Percentiles rank a stretch among this genome's conserved stretches.
Evolutionary conservation across 2,888 invertebrate genomes (phyloP).

Genomic region (Megalurothrips usitatus): DNA sequence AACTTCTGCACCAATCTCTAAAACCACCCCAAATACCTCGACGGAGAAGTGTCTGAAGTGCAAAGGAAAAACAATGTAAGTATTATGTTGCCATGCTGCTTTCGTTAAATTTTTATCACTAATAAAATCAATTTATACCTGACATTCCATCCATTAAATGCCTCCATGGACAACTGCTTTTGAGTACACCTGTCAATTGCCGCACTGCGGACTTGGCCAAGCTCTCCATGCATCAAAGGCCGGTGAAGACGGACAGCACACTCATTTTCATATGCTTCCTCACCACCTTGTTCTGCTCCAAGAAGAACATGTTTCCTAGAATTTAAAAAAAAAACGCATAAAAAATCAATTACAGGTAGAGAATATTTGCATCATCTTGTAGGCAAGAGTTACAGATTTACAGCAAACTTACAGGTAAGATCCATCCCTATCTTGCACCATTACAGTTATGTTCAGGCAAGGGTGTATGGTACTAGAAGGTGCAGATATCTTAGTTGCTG

Average conservation of each 20-base stretch:
- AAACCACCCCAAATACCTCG: not conserved
- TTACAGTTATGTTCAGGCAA: not conserved
- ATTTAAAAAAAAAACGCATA: not conserved
- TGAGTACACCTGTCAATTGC: not conserved
- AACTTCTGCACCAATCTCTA: not conserved
- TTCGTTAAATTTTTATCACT: too few species aligned
- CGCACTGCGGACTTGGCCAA: not conserved
- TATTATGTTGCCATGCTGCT: not conserved
- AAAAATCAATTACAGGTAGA: not conserved
- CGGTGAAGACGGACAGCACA: not conserved
- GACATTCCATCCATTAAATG: not conserved
- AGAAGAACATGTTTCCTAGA: not conserved
- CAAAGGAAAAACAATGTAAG: not conserved
- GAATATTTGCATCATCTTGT: not conserved
- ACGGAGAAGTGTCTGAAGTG: not conserved
- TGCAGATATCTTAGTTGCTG: not conserved
- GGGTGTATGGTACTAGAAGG: not conserved
- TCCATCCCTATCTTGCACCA: not conserved
- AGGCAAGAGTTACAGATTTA: not conserved
- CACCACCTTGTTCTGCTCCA: slow-evolving; percentile 2
- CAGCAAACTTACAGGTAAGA: not conserved
- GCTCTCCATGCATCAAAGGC: not conserved
- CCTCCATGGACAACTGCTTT: not conserved
- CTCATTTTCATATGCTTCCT: not conserved
- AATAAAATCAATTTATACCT: not conserved